Conservation (phyloP, 2,888 invertebrate species). For the Heliconius cydno region DNA sequence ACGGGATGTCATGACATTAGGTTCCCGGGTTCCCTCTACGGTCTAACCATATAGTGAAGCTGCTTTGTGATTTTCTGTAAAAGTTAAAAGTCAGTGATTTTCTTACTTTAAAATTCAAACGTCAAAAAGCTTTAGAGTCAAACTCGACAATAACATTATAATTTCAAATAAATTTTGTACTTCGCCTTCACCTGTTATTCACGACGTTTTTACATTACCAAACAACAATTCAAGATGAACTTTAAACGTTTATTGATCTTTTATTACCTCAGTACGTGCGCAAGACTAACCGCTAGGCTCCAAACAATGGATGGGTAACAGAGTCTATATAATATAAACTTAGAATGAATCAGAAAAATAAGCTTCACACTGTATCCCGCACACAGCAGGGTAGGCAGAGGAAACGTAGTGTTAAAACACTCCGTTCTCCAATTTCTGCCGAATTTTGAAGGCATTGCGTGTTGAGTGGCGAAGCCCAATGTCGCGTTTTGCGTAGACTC, state of each 20-base stretch:
- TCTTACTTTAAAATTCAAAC: no score
- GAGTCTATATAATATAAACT: slow-evolving; percentile 69
- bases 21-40: no score
- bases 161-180: neutral
- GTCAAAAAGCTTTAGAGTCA: neutral
- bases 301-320: slow-evolving; percentile 68
- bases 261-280: slow-evolving; percentile 55
- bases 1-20: neutral
- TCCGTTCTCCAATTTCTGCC: no score
- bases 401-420: no score
- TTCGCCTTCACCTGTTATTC: neutral
- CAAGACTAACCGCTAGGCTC: slow-evolving; percentile 59
- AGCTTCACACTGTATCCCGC: no score
- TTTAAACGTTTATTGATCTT: slow-evolving; percentile 51
- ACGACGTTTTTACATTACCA: slow-evolving; percentile 16
- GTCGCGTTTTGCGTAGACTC: no score
- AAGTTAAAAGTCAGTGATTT: no score
- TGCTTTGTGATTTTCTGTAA: neutral
- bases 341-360: slow-evolving; percentile 54
- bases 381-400: no score
- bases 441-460: no score
- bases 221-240: slow-evolving; percentile 37
- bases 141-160: neutral
- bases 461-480: no score
- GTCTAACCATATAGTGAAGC: neutral